Base-by-base conservation (phyloP, 2,797 vertebrate species). In the Scyliorhinus canicula region DNA sequence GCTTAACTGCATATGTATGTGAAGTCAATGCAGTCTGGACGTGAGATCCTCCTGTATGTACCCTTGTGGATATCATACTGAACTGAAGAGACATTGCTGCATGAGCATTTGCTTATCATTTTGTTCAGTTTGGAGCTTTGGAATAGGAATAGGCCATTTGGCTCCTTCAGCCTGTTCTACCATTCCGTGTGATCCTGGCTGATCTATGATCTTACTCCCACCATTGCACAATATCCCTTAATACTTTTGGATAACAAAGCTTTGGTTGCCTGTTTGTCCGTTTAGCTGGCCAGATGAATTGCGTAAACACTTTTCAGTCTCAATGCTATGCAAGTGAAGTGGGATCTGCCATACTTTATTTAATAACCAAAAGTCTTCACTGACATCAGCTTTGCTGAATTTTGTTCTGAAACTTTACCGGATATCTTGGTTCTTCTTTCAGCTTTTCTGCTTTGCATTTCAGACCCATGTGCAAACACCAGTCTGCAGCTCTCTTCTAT, bases 391-490 rank as follows among this genome's bases (percentile, higher is more conserved):
- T 94, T 52, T 94, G 44, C 67, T 74, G 47, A 47, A 40, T 50
- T 52, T 31, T 91, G 40, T 71, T 65, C 85, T 44, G 60, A 47
- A 21, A 52, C 7, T 67, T 94, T 47, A 94, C 93, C 93, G 52
- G 67, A 28, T 2, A 71, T 31, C 93, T 97, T 96, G 95, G 96
- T 97, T 96, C 96, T 97, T 96, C 96, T 98, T 91, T 97, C 97
- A 95, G 95, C 69, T 95, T 96, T 97, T 96, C 97, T 97, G 96
- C 97, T 97, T 95, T 97, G 97, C 65, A 96, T 95, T 3, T 97
- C 97, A 28, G 97, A 84, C 44, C 96, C 96, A 95, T 98, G 97
- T 96, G 97, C 97, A 95, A 98, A 97, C 93, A 97, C 97, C 1
- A 97, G 96, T 26, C 97, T 97, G 82, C 97, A 95, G 88, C 96